Evolutionary conservation across 2,888 invertebrate genomes (phyloP).

Genomic region (Euphydryas editha): DNA sequence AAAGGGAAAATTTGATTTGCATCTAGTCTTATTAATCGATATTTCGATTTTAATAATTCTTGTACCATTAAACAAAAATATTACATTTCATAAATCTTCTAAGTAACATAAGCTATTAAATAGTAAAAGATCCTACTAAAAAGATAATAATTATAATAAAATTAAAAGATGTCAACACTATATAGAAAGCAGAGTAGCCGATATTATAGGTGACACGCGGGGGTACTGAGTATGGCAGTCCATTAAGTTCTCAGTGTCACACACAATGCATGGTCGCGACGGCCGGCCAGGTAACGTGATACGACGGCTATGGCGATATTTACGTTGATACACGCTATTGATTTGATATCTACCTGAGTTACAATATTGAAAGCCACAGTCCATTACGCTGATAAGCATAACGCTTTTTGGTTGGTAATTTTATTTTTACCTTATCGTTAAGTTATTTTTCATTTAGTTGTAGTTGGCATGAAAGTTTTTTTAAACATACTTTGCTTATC

Average conservation of each 20-base stretch:
- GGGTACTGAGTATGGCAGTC: constrained; percentile 60
- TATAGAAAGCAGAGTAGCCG: constrained; percentile 20
- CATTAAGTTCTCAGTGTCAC: constrained; percentile 78
- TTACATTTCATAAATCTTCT: too few relatives aligned
- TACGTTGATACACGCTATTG: constrained; percentile 15
- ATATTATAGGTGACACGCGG: constrained; percentile 42
- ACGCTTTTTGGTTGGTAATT: background rate
- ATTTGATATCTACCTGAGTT: constrained; percentile 8
- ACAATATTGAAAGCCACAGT: background rate
- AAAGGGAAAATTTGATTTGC: too few relatives aligned
- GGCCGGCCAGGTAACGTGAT: constrained; percentile 62
- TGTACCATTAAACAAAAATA: too few relatives aligned
- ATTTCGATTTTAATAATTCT: too few relatives aligned
- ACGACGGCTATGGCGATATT: constrained; percentile 47
- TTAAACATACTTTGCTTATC: background rate
- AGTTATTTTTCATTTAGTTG: background rate
- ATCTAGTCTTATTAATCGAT: too few relatives aligned
- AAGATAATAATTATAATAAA: constrained; percentile 9
- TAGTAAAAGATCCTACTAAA: background rate
- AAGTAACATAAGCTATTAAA: background rate
- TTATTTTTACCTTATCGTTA: background rate
- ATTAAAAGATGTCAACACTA: constrained; percentile 13
- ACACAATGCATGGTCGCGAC: constrained; percentile 65
- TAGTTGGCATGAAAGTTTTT: background rate
- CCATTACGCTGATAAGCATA: background rate